Evolutionary conservation across 2,888 invertebrate species (phyloP), one percentile per base, ranked within the genome.

Genomic region (Homarus gammarus): DNA sequence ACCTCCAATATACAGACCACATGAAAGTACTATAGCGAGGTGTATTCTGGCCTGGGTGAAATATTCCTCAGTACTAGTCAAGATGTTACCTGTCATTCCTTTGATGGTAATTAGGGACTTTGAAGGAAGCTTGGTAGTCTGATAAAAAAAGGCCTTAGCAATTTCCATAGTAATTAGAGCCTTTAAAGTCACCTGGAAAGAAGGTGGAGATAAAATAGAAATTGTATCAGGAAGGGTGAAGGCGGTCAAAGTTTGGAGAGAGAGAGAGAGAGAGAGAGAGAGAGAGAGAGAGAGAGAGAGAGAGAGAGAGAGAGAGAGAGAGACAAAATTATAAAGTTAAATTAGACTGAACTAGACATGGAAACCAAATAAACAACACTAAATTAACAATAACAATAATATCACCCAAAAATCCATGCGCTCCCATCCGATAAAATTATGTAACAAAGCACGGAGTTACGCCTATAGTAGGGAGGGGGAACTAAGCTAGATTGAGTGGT

Each of bases 91-190:
- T 64, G 64, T 10, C 64, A 3, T 8, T 3, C 64, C 64, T 64
- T 64, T 64, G 64, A 64, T 64, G 64, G 64, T 18, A n/a, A 27
- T 64, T 22, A 64, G n/a, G 64, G 5, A 6, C 27, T 22, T 64
- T 64, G 8, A 64, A 64, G 64, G 64, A 1, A 27, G 27, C 27
- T 64, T 27, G 64, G 27, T 27, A 64, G n/a, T 64, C 64, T 6
- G 5, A 27, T 64, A 64, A 44, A 44, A 44, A 27, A 27, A 27
- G 64, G 64, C n/a, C 3, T 27, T 56, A 6, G 18, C 64, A 64
- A 56, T 27, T 64, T 64, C 64, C 64, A 64, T 64, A 64, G 64
- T 64, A 64, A 64, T 64, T 64, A 64, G 64, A 64, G n/a, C 64
- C 27, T 64, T 12, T 64, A 22, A 64, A 27, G 27, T n/a, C 64